Conservation (phyloP, 2,113 vertebrate species). For the Podarcis raffonei region DNA sequence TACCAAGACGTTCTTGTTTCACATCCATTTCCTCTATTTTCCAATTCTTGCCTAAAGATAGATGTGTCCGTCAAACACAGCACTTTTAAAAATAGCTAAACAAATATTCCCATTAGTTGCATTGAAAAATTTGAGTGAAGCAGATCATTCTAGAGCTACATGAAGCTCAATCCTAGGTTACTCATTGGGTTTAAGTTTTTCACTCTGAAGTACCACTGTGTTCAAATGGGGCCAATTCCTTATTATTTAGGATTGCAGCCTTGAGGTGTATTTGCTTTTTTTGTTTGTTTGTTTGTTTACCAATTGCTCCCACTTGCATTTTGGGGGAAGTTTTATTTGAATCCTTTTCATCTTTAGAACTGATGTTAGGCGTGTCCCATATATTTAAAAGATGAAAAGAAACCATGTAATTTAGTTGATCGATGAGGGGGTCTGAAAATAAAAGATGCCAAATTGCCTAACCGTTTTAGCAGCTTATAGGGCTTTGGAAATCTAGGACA, state of each 20-base stretch:
- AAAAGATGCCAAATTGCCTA: background rate
- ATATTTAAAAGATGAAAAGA: background rate
- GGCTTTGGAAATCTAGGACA: background rate
- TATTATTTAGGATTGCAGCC: background rate
- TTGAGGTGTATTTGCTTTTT: background rate
- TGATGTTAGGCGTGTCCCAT: too few relatives aligned
- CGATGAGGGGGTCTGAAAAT: background rate
- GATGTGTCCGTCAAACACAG: background rate
- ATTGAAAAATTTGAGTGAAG: background rate
- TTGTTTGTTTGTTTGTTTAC: too few relatives aligned
- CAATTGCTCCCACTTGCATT: background rate
- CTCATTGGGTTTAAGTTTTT: too few relatives aligned
- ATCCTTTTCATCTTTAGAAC: background rate
- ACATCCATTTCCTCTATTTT: conserved; percentile 99
- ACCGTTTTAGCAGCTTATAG: background rate
- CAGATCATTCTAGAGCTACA: background rate
- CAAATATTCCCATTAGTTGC: background rate
- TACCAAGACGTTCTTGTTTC: conserved; percentile 85
- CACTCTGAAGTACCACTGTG: background rate
- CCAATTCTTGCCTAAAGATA: conserved; percentile 92
- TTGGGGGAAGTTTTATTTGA: background rate
- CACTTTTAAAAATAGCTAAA: background rate
- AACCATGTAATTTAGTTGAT: background rate
- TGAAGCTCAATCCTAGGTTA: background rate
- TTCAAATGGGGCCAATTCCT: background rate